Evolutionary conservation across 2,888 invertebrate genomes (phyloP).

Genomic region (Mimumesa dahlbomi): DNA sequence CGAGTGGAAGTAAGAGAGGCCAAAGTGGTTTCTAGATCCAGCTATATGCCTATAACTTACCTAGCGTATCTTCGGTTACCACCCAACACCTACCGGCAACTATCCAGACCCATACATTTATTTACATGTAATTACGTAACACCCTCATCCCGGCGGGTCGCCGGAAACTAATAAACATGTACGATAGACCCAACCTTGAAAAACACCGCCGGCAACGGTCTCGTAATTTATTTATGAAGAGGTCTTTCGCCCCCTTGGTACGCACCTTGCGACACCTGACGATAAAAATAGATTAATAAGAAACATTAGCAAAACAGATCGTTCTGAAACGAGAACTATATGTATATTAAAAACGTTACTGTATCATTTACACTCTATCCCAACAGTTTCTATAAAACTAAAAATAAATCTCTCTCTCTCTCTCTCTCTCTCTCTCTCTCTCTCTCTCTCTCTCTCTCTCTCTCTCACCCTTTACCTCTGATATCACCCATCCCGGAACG

Average conservation of each 20-base stretch:
- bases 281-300: no score
- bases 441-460: no score
- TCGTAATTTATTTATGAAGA: slow-evolving; percentile 63
- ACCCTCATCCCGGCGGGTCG: slow-evolving; percentile 46
- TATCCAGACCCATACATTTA: slow-evolving; percentile 71
- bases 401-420: no score
- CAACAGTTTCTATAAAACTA: no score
- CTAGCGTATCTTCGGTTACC: slow-evolving; percentile 36
- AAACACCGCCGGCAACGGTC: slow-evolving; percentile 16
- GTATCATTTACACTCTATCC: no score
- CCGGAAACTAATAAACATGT: slow-evolving; percentile 64
- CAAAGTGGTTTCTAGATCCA: slow-evolving; percentile 48
- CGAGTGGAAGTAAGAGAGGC: slow-evolving; percentile 24
- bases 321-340: no score
- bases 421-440: no score
- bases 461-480: no score
- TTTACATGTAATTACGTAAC: slow-evolving; percentile 72
- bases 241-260: slow-evolving; percentile 6
- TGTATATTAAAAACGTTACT: no score
- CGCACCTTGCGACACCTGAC: no score
- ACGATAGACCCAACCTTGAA: slow-evolving; percentile 37
- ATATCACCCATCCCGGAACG: no score
- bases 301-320: no score
- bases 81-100: slow-evolving; percentile 48
- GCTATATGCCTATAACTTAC: slow-evolving; percentile 39